Conservation (phyloP, 1,140 invertebrate species). For the Drosophila biarmipes region DNA sequence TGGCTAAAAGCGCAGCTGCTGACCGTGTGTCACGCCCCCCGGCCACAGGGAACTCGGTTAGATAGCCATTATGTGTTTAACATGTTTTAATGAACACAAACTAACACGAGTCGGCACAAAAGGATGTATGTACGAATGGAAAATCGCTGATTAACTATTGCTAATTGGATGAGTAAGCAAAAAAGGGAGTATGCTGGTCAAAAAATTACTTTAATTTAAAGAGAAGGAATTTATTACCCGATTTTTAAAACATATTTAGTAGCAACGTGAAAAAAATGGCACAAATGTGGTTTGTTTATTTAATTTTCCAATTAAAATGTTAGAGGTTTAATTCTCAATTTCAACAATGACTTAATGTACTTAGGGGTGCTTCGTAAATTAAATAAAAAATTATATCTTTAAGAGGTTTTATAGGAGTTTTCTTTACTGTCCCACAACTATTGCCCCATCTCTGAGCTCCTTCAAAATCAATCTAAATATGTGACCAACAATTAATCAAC, state of each 20-base stretch:
- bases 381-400: no score
- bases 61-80: constrained; percentile 68
- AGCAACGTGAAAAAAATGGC: no score
- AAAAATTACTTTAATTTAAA: not conserved
- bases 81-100: constrained; percentile 76
- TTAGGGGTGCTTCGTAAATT: no score
- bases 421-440: not conserved
- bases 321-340: not conserved
- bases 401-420: no score
- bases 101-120: constrained; percentile 22
- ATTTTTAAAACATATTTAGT: not conserved
- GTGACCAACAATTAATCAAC: constrained; percentile 1
- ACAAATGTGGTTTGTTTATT: no score
- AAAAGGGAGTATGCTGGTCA: not conserved
- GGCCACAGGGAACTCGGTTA: constrained; percentile 42
- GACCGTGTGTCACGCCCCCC: constrained; percentile 4
- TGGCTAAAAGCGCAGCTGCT: constrained; percentile 43
- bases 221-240: no score
- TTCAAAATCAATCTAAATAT: not conserved
- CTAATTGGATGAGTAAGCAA: constrained; percentile 21
- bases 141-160: constrained; percentile 20
- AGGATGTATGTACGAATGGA: not conserved
- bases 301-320: not conserved
- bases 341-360: no score
- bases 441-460: not conserved